Evolutionary conservation across 1,140 invertebrate species (phyloP).

Genomic region (Steinernema khuongi): DNA sequence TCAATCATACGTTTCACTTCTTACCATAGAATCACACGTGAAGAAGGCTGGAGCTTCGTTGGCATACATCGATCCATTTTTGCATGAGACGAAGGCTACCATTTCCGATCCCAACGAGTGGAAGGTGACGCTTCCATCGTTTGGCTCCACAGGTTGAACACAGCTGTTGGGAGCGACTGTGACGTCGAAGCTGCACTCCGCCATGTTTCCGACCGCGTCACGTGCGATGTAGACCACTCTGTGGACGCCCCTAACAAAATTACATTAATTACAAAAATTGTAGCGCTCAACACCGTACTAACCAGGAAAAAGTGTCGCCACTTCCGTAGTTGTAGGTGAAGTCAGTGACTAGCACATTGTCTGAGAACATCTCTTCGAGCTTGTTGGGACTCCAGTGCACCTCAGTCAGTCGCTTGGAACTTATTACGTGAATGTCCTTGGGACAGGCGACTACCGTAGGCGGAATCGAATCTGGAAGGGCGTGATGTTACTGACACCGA

Average conservation of each 20-base stretch:
- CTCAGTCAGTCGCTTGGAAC: not conserved
- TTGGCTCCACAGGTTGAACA: not conserved
- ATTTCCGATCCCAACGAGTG: not conserved
- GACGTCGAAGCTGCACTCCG: not conserved
- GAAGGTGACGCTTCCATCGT: not conserved
- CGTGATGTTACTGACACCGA: no score
- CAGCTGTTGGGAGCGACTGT: not conserved
- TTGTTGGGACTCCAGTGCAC: not conserved
- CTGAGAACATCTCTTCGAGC: not conserved
- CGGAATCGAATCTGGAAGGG: not conserved
- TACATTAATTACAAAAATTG: not conserved
- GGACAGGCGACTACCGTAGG: not conserved
- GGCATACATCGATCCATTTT: not conserved
- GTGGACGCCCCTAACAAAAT: not conserved
- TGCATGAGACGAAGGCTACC: not conserved
- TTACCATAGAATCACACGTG: not conserved
- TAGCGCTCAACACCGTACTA: not conserved
- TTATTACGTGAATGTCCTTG: not conserved
- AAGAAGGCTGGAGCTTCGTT: not conserved
- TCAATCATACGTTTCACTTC: not conserved
- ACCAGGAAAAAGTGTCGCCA: not conserved
- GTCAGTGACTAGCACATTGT: not conserved
- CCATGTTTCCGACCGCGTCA: not conserved
- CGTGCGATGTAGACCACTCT: not conserved
- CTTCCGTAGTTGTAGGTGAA: constrained; percentile 2